Evolutionary conservation across 2,113 vertebrate genomes (phyloP), one percentile per base, ranked within the genome.

Genomic region (Syngnathus typhle): DNA sequence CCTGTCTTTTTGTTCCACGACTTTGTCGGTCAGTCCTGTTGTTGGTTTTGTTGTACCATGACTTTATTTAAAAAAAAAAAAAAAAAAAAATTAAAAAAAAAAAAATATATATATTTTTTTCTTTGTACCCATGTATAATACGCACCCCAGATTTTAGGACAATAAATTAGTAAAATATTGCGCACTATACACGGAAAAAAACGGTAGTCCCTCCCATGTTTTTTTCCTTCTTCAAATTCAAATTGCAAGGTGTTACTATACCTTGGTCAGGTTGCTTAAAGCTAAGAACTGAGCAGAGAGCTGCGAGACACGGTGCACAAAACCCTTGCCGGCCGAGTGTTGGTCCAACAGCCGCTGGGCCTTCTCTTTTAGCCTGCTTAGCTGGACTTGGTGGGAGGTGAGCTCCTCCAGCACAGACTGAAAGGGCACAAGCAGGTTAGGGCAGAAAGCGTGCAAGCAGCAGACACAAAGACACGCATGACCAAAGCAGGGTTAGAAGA

Each of bases 351-450:
- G 92, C 90, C 93, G 93, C 88, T 94, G 93, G 89, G 97, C 97
- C 92, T 96, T 94, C 84, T 95, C 94, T 92, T 93, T 98, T 76
- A 99, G 93, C 90, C 90, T 94, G 91, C 83, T 89, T 89, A 99
- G 94, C 91, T 97, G 96, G 87, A 92, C 89, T 84, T 97, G 92
- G 71, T 91, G 93, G 85, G 92, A 96, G 87, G 91, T 88, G 91
- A 98, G 92, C 90, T 98, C 96, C 91, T 98, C 96, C 89, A 98
- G 93, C 92, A 96, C 93, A 92, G 93, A 95, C 97, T 99, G 92
- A 91, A 92, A 95, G 93, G 91, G 94, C 93, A 96, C 82, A 96
- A 93, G 94, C 93, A 91, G 73, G 83, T 93, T 88, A 91, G 74
- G 80, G 89, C 64, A 73, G 82, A 90, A 44, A 85, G 92, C 91